These are phyloP conservation scores for Cinara cedri DNA, from an alignment of 2,888 invertebrate species.

Conservation along the genomic window DNA sequence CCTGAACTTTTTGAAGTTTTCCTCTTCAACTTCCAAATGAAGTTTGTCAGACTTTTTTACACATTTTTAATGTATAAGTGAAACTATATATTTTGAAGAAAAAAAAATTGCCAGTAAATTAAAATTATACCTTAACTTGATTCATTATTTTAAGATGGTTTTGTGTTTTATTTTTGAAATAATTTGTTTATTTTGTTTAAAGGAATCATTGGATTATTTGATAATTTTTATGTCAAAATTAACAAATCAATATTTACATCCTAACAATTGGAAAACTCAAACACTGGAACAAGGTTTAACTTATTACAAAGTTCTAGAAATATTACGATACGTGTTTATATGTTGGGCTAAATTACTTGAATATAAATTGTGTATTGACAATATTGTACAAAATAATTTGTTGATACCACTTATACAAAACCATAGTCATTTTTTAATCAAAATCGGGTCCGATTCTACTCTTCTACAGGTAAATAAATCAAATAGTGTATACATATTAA, in stretches of 20 bases:
- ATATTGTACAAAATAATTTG: neutral
- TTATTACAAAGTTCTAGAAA: conserved; percentile 25
- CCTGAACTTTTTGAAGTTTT: no score
- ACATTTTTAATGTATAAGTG: no score
- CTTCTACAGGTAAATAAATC: conserved; percentile 31
- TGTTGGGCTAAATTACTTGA: conserved; percentile 38
- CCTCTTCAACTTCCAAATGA: no score
- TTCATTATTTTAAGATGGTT: no score
- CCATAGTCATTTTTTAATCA: conserved; percentile 21
- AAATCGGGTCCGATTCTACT: neutral
- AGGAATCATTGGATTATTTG: conserved; percentile 38
- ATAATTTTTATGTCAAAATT: conserved; percentile 12
- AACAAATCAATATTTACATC: neutral
- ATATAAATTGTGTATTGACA: neutral
- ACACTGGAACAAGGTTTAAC: neutral
- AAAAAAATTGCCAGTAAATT: no score
- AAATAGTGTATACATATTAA: neutral
- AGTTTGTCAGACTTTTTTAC: no score
- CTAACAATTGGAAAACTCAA: conserved; percentile 19
- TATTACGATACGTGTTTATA: conserved; percentile 30
- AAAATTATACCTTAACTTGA: no score
- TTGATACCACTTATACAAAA: conserved; percentile 12
- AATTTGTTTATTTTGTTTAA: neutral
- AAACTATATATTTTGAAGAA: no score
- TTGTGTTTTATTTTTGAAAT: neutral